phyloP scores from a whole-genome alignment of 2,113 vertebrate genomes.

The Eudorcas thomsonii region DNA sequence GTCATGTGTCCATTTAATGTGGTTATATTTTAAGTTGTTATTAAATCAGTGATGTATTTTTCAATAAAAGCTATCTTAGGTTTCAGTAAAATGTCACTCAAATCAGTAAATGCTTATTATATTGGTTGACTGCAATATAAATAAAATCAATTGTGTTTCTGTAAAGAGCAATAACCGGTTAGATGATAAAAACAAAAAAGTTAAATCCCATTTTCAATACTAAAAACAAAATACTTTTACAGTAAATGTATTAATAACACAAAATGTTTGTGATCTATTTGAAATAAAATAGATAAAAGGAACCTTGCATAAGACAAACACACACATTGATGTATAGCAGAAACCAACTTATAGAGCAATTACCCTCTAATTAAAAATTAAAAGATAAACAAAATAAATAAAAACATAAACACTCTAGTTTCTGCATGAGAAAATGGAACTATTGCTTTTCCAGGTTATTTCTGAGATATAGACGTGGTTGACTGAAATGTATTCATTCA shows the following conservation, averaged over 20 bases:
- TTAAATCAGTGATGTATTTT: conserved; percentile 9
- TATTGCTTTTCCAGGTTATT: neutral
- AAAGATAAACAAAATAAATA: neutral
- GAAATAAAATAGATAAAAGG: neutral
- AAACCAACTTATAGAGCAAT: neutral
- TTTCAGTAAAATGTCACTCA: conserved; percentile 15
- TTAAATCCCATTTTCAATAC: neutral
- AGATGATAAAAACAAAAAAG: conserved; percentile 2
- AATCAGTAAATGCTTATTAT: conserved; percentile 20
- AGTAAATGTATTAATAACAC: neutral
- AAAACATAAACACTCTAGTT: neutral
- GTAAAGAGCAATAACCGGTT: neutral
- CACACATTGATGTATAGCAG: neutral
- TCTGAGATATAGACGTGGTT: neutral
- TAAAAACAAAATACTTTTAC: neutral
- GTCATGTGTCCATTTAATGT: neutral
- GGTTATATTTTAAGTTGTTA: neutral
- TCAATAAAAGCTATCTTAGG: neutral
- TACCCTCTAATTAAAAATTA: neutral
- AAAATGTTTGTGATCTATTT: neutral
- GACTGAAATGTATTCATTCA: neutral
- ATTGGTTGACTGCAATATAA: neutral
- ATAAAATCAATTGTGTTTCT: conserved; percentile 10
- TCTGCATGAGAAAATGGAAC: neutral
- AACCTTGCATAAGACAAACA: neutral